Conservation (phyloP, 30 jellyfish, hydroid and myxozoan genomes). For the Hydractinia symbiolongicarpus region DNA sequence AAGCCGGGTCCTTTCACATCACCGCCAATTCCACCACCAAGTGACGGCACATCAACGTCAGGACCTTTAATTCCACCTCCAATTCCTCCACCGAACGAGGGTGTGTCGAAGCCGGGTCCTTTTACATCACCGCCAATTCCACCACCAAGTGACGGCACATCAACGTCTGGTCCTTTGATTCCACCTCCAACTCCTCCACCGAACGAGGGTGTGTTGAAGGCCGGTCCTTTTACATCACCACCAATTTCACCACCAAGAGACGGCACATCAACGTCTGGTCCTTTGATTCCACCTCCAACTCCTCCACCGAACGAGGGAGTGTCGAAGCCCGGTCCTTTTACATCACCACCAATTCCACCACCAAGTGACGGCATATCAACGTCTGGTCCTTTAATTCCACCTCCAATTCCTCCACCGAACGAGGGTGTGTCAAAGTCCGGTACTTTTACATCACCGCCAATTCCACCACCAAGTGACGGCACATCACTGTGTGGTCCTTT, state of each 20-base stretch:
- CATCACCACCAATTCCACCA: background rate
- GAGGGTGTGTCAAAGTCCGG: no score
- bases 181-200: conserved; percentile 3
- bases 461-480: background rate
- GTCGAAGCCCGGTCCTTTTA: no score
- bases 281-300: background rate
- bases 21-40: background rate
- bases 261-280: background rate
- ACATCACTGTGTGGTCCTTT: background rate
- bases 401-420: conserved; percentile 2
- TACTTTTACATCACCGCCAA: background rate
- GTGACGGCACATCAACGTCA: background rate
- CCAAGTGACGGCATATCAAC: background rate
- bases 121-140: background rate
- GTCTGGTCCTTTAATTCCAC: background rate
- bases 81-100: background rate
- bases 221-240: background rate
- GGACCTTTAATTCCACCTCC: conserved; percentile 1
- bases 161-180: background rate
- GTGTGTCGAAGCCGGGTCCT: no score
- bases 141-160: background rate
- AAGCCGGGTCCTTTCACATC: no score
- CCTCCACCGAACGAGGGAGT: background rate
- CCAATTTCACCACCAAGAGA: background rate
- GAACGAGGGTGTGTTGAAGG: background rate